Base-by-base conservation (phyloP, 1,140 invertebrate genomes). In the Tetraneura akinire region DNA sequence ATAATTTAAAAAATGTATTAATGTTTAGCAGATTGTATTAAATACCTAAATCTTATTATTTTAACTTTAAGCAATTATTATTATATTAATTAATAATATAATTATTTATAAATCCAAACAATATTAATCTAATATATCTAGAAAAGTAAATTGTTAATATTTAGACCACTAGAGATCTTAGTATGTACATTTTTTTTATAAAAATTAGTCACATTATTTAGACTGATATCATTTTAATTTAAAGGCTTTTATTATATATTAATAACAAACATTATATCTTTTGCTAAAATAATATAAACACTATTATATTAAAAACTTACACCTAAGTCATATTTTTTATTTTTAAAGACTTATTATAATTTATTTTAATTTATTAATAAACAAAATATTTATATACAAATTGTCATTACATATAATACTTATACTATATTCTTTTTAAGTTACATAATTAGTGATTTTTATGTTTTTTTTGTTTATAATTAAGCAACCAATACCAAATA, bases 401-500 rank as follows among this genome's bases (percentile, higher is more conserved):
- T 47, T 9, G 16, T 37, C 32, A 4, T 3, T 32, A 29, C 26
- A 62, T 26, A 53, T 9, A 53, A n/a, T n/a, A n/a, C n/a, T n/a
- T n/a, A n/a, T n/a, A n/a, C n/a, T n/a, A n/a, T 57, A 4, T 37
- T 37, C 32, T 4, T 37, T 37, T 37, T 37, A 37, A 37, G 32
- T 37, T 37, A 37, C 32, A 37, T n/a, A 11, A 21, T 60, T 32
- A 45, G 16, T 26, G 0, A 23, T 70, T 26, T 26, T 68, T n/a
- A 49, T 49, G 14, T 62, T 62, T 78, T 10, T n/a, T 11, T 78
- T 78, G 45, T 78, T 53, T 47, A 57, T 37, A 42, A 78, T 60
- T 60, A 78, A 62, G n/a, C 73, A 78, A 45, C 60, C 8, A 23
- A 78, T 78, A 45, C 73, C 73, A 78, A 60, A 45, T 60, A 78